Evolutionary conservation across 2,797 vertebrate species (phyloP).

Genomic region (Enteromius thamalakanensis): DNA sequence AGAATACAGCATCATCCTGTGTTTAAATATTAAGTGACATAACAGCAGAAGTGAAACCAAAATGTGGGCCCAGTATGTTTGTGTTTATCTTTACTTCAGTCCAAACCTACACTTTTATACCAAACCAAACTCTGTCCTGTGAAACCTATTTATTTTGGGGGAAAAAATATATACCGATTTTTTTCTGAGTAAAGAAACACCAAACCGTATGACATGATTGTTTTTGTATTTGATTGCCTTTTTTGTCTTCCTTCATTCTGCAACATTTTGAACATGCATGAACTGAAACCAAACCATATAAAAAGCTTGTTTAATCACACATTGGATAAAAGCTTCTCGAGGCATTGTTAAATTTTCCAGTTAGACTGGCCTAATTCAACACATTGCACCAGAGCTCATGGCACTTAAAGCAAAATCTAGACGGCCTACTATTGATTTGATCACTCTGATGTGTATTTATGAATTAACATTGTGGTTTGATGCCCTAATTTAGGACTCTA

Average conservation of each 20-base stretch:
- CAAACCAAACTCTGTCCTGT: conserved; percentile 18
- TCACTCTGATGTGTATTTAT: background rate
- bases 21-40: background rate
- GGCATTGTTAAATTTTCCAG: background rate
- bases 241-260: conserved; percentile 24
- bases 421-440: background rate
- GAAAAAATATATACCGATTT: background rate
- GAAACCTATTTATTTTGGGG: background rate
- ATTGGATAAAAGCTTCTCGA: conserved; percentile 30
- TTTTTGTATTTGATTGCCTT: conserved; percentile 14
- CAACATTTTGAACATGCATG: conserved; percentile 58
- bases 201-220: background rate
- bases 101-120: conserved; percentile 21
- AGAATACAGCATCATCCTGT: background rate
- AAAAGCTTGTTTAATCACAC: conserved; percentile 74
- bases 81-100: background rate
- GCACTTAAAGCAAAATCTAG: background rate
- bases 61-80: conserved; percentile 27
- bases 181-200: background rate
- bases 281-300: conserved; percentile 77
- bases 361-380: conserved; percentile 15
- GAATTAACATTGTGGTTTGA: conserved; percentile 33
- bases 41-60: conserved; percentile 29
- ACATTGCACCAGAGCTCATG: background rate
- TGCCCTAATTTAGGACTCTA: conserved; percentile 43